phyloP scores from a whole-genome alignment of 2,113 vertebrate species.

The Halcyon senegalensis region DNA sequence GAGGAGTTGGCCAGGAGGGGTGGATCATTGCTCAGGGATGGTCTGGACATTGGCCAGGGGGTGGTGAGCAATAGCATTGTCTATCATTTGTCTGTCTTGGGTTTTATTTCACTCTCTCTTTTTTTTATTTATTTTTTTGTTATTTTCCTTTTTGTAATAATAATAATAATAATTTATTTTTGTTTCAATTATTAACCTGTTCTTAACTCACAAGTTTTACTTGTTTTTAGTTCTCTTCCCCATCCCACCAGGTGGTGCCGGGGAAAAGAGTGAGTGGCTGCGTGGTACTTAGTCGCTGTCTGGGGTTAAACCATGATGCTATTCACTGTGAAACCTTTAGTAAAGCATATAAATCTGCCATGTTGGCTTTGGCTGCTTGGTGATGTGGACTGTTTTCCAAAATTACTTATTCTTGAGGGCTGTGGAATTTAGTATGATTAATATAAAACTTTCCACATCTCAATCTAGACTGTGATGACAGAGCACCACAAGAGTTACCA shows the following conservation, averaged over 20 bases:
- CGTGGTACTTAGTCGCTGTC: background rate
- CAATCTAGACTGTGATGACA: background rate
- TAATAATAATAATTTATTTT: background rate
- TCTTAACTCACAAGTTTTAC: background rate
- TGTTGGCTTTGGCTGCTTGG: conserved; percentile 39
- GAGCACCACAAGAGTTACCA: background rate
- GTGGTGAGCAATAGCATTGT: background rate
- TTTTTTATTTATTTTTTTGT: background rate
- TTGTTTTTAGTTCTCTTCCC: background rate
- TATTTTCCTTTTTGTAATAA: background rate
- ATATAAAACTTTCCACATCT: background rate
- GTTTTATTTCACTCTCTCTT: background rate
- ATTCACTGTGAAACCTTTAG: conserved; percentile 7
- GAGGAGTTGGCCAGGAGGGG: background rate
- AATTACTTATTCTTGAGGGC: background rate
- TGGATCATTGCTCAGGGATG: background rate
- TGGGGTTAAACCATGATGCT: background rate
- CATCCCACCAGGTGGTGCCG: background rate
- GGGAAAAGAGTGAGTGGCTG: background rate
- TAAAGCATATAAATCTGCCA: conserved; percentile 6
- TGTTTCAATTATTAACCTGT: background rate
- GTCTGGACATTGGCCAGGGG: background rate
- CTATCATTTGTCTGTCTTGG: background rate
- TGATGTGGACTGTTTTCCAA: background rate
- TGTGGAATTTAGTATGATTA: background rate